Evolutionary conservation across 2,113 vertebrate genomes (phyloP).

Genomic region (Penelope pileata): DNA sequence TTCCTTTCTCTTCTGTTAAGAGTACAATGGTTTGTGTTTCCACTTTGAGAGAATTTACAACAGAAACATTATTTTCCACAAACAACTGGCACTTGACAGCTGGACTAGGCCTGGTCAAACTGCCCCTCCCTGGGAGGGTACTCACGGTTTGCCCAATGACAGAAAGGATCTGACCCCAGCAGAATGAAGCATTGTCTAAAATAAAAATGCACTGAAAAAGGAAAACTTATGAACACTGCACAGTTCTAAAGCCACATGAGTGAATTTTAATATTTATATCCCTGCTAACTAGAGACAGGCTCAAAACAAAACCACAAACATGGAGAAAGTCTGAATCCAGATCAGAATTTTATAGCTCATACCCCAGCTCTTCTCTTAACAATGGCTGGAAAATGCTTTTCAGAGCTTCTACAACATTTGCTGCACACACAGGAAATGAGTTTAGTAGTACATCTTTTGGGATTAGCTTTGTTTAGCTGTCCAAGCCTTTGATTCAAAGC

Average conservation of each 20-base stretch:
- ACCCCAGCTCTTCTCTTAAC: slow-evolving; percentile 11
- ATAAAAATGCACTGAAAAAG: background rate
- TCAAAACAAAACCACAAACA: slow-evolving; percentile 54
- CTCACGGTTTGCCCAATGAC: background rate
- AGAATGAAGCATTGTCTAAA: slow-evolving; percentile 7
- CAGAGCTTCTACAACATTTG: slow-evolving; percentile 12
- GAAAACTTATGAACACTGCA: background rate
- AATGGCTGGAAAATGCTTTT: slow-evolving; percentile 51
- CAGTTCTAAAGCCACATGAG: background rate
- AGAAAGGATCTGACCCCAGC: background rate
- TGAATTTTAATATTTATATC: slow-evolving; percentile 13
- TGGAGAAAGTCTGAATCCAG: slow-evolving; percentile 17
- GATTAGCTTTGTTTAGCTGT: slow-evolving; percentile 41
- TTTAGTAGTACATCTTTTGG: slow-evolving; percentile 23
- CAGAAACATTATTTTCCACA: background rate
- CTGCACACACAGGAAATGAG: slow-evolving; percentile 38
- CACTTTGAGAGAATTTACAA: background rate
- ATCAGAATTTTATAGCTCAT: slow-evolving; percentile 11
- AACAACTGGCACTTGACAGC: background rate
- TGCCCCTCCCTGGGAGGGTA: background rate
- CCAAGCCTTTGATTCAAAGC: slow-evolving; percentile 31
- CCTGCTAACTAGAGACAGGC: slow-evolving; percentile 31
- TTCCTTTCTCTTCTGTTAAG: background rate
- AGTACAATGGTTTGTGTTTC: background rate
- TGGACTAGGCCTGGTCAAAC: background rate